Conservation (phyloP, 1,140 invertebrate species). For the Drosophila nebulosa region DNA sequence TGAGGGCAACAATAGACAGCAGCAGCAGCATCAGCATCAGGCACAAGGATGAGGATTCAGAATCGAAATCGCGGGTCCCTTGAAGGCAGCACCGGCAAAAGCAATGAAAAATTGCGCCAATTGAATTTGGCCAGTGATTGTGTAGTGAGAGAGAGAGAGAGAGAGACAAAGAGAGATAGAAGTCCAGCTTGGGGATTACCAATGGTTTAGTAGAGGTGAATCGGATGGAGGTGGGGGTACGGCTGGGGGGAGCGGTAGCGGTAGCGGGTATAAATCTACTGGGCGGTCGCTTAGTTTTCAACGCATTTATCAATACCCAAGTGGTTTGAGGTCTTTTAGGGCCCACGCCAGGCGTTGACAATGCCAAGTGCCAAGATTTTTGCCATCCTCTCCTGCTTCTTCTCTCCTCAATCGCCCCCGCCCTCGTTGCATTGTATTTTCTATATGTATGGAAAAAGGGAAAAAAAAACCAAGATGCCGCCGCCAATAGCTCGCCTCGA, state of each 20-base stretch:
- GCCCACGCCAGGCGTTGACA: constrained; percentile 55
- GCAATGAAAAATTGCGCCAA: constrained; percentile 77
- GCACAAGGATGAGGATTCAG: constrained; percentile 27
- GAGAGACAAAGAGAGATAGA: constrained; percentile 23
- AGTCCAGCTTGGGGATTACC: neutral
- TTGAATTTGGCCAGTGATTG: constrained; percentile 76
- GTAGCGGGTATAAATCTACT: constrained; percentile 59
- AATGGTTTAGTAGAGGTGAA: neutral
- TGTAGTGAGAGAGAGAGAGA: constrained; percentile 41
- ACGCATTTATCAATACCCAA: constrained; percentile 78
- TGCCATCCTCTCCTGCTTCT: neutral
- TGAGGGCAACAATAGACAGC: constrained; percentile 59
- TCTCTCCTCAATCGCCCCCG: neutral
- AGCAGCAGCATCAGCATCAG: constrained; percentile 29
- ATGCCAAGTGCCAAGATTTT: constrained; percentile 47
- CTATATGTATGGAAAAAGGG: neutral
- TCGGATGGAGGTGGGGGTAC: constrained; percentile 4
- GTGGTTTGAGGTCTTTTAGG: constrained; percentile 38
- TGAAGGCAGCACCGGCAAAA: constrained; percentile 36
- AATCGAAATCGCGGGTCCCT: constrained; percentile 44
- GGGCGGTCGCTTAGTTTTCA: constrained; percentile 77
- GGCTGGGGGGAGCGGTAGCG: constrained; percentile 11
- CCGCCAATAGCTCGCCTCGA: constrained; percentile 23
- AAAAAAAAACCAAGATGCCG: constrained; percentile 15
- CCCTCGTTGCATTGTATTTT: neutral